Percentiles rank a stretch among this genome's conserved stretches.
These are phyloP conservation scores for Acyrthosiphon pisum DNA, from an alignment of 1,140 invertebrate genomes.

Conservation along the genomic window DNA sequence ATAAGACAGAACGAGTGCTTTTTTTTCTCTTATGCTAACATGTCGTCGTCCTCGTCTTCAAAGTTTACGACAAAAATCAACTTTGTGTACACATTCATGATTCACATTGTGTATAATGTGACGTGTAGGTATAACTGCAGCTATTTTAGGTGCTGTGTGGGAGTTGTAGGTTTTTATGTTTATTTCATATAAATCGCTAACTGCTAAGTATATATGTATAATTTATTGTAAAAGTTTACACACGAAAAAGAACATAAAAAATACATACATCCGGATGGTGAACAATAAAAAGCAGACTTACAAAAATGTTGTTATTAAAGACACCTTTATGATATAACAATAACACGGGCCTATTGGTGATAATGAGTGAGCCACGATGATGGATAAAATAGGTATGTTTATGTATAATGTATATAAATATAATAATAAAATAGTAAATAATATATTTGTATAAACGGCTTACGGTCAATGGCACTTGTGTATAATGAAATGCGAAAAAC, in stretches of 20 bases:
- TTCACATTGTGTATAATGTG: too few relatives aligned
- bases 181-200: neutral
- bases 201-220: neutral
- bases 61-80: neutral
- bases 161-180: neutral
- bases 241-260: neutral
- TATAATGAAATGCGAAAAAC: conserved; percentile 1
- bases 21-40: too few relatives aligned
- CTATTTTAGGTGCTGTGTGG: neutral
- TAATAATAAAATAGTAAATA: conserved; percentile 15
- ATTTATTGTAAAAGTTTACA: neutral
- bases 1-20: too few relatives aligned
- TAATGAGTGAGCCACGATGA: neutral
- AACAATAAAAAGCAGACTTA: neutral
- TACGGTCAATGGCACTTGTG: neutral
- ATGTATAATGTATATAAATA: neutral
- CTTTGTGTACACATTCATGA: too few relatives aligned
- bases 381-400: neutral
- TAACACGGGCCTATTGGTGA: neutral
- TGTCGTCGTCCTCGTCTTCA: neutral
- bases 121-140: neutral
- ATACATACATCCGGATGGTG: neutral
- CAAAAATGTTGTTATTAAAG: neutral
- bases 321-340: neutral
- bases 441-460: neutral